A percentile compares a stretch with the other conserved stretches of the same genome.
Evolutionary conservation across 2,797 vertebrate genomes (phyloP).

Genomic region (Gymnocypris eckloni): DNA sequence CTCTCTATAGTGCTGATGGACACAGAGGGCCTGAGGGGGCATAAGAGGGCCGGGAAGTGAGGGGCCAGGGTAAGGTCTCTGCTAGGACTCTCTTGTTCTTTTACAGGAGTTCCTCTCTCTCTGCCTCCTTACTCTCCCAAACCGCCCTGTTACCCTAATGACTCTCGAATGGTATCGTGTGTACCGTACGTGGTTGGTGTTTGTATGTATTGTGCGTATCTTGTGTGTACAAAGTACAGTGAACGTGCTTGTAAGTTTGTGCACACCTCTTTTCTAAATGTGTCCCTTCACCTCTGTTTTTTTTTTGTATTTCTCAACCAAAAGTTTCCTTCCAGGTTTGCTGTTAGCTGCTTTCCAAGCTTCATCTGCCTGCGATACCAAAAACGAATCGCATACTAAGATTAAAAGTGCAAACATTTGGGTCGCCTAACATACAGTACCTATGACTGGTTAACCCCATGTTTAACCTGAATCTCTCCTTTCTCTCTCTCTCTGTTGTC

Average conservation of each 20-base stretch:
- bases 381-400: constrained; percentile 61
- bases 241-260: constrained; percentile 79
- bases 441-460: constrained; percentile 67
- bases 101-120: constrained; percentile 80
- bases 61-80: constrained; percentile 98
- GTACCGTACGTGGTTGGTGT: constrained; percentile 73
- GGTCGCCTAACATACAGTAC: constrained; percentile 66
- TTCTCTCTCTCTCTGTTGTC: constrained; percentile 60
- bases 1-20: constrained; percentile 90
- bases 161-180: constrained; percentile 73
- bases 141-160: constrained; percentile 66
- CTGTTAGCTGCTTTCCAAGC: constrained; percentile 88
- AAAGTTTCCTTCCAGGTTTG: constrained; percentile 98
- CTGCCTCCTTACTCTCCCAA: constrained; percentile 77
- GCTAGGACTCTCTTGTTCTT: constrained; percentile 85
- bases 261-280: constrained; percentile 69
- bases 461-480: constrained; percentile 66
- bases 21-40: constrained; percentile 74
- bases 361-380: constrained; percentile 73
- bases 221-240: constrained; percentile 66
- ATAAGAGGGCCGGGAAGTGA: constrained; percentile 80
- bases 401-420: constrained; percentile 62
- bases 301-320: constrained; percentile 80
- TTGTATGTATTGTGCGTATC: constrained; percentile 66
- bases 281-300: constrained; percentile 64